These are phyloP conservation scores for Sebastes flavidus DNA, from an alignment of 2,797 vertebrate species.

Conservation along the genomic window DNA sequence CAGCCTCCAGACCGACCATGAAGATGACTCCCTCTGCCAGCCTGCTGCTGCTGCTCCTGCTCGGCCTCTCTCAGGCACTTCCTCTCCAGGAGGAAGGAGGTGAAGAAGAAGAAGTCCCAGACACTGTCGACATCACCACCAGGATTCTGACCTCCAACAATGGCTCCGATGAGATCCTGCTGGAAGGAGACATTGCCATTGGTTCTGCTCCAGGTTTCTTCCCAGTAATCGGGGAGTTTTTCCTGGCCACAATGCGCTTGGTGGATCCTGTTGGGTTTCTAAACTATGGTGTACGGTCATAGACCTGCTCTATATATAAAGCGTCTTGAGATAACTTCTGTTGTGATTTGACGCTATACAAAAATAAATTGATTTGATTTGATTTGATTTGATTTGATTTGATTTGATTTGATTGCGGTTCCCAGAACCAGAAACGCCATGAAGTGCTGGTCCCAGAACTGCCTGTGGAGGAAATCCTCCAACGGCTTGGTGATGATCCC, in stretches of 20 bases:
- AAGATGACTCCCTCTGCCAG: too few species aligned
- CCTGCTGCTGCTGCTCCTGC: constrained; percentile 41
- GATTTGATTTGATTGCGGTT: neutral
- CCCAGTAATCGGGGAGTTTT: too few species aligned
- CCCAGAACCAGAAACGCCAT: constrained; percentile 48
- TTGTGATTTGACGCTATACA: too few species aligned
- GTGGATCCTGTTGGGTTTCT: too few species aligned
- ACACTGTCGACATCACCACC: constrained; percentile 25
- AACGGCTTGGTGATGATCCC: constrained; percentile 6
- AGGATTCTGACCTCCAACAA: constrained; percentile 63
- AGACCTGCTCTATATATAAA: too few species aligned
- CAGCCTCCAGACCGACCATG: too few species aligned
- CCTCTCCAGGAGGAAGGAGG: constrained; percentile 30
- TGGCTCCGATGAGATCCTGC: constrained; percentile 17
- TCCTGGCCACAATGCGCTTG: too few species aligned
- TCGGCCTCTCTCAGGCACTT: constrained; percentile 50
- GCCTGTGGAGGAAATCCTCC: constrained; percentile 43
- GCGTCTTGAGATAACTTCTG: too few species aligned
- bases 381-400: too few species aligned
- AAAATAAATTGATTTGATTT: too few species aligned
- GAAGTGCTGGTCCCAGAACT: constrained; percentile 14
- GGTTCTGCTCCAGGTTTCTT: too few species aligned
- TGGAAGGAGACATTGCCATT: constrained; percentile 36
- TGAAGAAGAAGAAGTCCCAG: neutral
- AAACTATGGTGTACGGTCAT: too few species aligned